Base-by-base conservation (phyloP, 2,888 invertebrate species). In the Ommatoiulus sabulosus region DNA sequence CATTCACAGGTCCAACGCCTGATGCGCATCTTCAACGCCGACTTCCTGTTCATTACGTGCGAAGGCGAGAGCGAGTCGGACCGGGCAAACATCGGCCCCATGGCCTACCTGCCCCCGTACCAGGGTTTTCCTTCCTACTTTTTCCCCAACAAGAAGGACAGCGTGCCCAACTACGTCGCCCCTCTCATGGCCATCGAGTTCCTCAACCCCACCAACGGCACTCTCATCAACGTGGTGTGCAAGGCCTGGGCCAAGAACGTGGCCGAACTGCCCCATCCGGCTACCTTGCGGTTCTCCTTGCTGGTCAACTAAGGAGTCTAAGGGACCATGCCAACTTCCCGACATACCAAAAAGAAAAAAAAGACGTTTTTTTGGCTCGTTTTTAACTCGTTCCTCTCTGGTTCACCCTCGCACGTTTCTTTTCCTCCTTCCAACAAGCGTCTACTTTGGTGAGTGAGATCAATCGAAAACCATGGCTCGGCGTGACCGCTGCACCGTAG, bases 91-190 rank as follows among this genome's bases (percentile, higher is more conserved):
- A 88, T 88, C 35, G 88, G 88, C 5, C 88, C 88, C 35, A 80
- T 88, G 84, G 88, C 88, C 46, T 88, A 88, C 46, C 84, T 88
- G 15, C 88, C 88, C 3, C 88, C 88, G 35, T 88, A 84, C 35
- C 88, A 88, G 84, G 88, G 88, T 15, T 88, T 88, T 24, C 88
- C 88, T 0, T 88, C 88, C 43, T 88, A 88, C 84, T 88, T 88
- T 20, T 88, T 88, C 46, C 88, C 88, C 10, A 63, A 87, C 87
- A 63, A 57, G n/a, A 43, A 43, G 87, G 87, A 63, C 52, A 46
- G 44, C 44, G 46, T 46, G n/a, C 84, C 80, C n/a, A 44, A 44
- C 46, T 88, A 88, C 46, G 80, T 88, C 10, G 8, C 88, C 10
- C 88, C 88, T 5, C 43, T 88, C 12, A 88, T 88, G 88, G 88